Percentiles rank a stretch among this genome's conserved stretches.
Evolutionary conservation across 2,888 invertebrate genomes (phyloP).

Genomic region (Tiliacea aurago): DNA sequence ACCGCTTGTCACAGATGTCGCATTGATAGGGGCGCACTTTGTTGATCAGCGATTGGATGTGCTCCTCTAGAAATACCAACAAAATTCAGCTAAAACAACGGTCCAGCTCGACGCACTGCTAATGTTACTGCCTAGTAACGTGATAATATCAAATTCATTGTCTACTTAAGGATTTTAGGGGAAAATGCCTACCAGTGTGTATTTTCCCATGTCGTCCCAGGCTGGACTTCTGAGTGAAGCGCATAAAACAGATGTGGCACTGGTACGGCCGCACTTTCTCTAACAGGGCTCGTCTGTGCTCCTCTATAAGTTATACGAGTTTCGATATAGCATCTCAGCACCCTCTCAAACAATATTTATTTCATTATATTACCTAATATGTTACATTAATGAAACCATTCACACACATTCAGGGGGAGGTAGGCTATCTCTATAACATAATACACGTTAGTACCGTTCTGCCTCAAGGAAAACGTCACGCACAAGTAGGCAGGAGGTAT

Average conservation of each 20-base stretch:
- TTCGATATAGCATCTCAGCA: constrained; percentile 88
- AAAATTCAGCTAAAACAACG: constrained; percentile 89
- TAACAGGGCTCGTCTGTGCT: constrained; percentile 91
- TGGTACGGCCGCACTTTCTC: constrained; percentile 92
- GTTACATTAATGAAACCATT: constrained; percentile 79
- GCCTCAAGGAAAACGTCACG: constrained; percentile 84
- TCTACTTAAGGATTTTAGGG: constrained; percentile 90
- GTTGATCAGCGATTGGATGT: constrained; percentile 91
- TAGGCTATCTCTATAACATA: constrained; percentile 75
- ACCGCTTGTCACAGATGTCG: constrained; percentile 94
- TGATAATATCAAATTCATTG: constrained; percentile 84
- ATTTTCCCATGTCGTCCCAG: constrained; percentile 94
- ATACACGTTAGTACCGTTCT: constrained; percentile 81
- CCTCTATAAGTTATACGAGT: constrained; percentile 90
- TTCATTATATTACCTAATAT: constrained; percentile 77
- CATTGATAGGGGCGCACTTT: constrained; percentile 92
- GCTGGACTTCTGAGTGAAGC: constrained; percentile 94
- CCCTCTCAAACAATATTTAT: constrained; percentile 81
- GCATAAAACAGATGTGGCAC: constrained; percentile 93
- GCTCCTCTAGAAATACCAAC: constrained; percentile 91
- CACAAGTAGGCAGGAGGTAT: constrained; percentile 79
- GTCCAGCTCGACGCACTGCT: constrained; percentile 80
- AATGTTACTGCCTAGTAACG: constrained; percentile 84
- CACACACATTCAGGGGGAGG: constrained; percentile 89
- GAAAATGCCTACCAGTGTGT: constrained; percentile 92